Evolutionary conservation across 2,888 invertebrate species (phyloP).

Genomic region (Torymus auratus): DNA sequence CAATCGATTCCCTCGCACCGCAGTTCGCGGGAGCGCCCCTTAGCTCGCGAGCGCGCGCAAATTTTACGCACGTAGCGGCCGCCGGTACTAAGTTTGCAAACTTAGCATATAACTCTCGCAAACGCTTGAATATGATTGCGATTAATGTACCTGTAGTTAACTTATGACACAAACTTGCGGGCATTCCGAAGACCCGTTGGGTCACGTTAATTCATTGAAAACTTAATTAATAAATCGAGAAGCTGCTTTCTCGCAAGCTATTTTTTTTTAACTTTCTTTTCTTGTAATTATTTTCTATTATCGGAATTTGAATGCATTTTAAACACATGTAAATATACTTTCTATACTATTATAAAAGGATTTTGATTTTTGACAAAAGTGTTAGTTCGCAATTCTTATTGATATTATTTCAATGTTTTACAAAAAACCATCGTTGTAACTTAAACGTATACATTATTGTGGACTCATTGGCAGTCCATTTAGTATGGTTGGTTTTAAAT

Average conservation of each 20-base stretch:
- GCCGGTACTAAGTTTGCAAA: slow-evolving; percentile 49
- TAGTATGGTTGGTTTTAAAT: too few relatives aligned
- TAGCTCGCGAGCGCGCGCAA: slow-evolving; percentile 53
- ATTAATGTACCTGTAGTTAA: slow-evolving; percentile 56
- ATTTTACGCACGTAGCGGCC: slow-evolving; percentile 55
- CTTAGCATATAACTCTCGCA: slow-evolving; percentile 50
- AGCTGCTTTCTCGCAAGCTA: neutral
- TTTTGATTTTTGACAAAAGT: too few relatives aligned
- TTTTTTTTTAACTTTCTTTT: slow-evolving; percentile 2
- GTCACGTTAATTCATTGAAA: slow-evolving; percentile 41
- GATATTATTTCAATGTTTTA: too few relatives aligned
- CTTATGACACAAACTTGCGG: slow-evolving; percentile 44
- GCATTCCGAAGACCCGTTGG: slow-evolving; percentile 25
- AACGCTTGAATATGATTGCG: slow-evolving; percentile 56
- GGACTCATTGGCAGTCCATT: too few relatives aligned
- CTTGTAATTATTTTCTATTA: too few relatives aligned
- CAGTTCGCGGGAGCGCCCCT: slow-evolving; percentile 31
- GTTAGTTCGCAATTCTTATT: too few relatives aligned
- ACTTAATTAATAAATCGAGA: slow-evolving; percentile 40
- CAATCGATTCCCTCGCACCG: slow-evolving; percentile 46
- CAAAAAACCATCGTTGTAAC: too few relatives aligned
- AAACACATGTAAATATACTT: too few relatives aligned
- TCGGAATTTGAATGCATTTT: too few relatives aligned
- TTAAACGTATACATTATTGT: too few relatives aligned
- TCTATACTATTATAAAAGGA: too few relatives aligned